Conservation (phyloP, 2,888 invertebrate species). For the Pachliopta kotzebuea region DNA sequence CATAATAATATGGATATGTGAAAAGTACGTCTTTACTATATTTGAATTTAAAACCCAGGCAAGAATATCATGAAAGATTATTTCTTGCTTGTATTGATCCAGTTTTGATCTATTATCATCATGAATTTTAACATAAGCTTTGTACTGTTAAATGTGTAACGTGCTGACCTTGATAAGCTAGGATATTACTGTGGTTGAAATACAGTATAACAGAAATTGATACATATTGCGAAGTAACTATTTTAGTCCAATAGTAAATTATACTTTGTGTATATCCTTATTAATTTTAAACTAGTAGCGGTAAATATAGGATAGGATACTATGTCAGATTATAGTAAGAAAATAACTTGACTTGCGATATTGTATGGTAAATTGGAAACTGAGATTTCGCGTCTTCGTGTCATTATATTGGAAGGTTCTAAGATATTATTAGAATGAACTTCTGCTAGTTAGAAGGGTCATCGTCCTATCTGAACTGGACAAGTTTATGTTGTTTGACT, state of each 20-base stretch:
- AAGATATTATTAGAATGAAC: conserved; percentile 59
- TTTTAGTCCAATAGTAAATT: too few relatives aligned
- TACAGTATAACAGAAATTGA: too few relatives aligned
- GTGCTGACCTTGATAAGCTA: neutral
- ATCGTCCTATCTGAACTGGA: conserved; percentile 45
- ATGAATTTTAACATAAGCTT: too few relatives aligned
- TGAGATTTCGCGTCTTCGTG: neutral
- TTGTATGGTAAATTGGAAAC: conserved; percentile 2
- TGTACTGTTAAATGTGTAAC: too few relatives aligned
- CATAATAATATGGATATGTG: too few relatives aligned
- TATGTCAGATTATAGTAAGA: neutral
- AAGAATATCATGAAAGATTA: too few relatives aligned
- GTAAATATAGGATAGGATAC: neutral
- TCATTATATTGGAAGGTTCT: conserved; percentile 36
- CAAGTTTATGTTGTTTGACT: conserved; percentile 25
- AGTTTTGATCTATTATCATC: too few relatives aligned
- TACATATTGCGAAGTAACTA: too few relatives aligned
- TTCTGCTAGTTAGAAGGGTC: conserved; percentile 52
- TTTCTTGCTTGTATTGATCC: too few relatives aligned
- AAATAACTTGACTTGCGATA: neutral
- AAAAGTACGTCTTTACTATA: too few relatives aligned
- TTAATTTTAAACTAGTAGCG: neutral
- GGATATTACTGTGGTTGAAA: neutral
- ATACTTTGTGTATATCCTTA: neutral
- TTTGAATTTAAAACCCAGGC: too few relatives aligned